Evolutionary conservation across 2,797 vertebrate genomes (phyloP).

Genomic region (Corythornis leucogaster): DNA sequence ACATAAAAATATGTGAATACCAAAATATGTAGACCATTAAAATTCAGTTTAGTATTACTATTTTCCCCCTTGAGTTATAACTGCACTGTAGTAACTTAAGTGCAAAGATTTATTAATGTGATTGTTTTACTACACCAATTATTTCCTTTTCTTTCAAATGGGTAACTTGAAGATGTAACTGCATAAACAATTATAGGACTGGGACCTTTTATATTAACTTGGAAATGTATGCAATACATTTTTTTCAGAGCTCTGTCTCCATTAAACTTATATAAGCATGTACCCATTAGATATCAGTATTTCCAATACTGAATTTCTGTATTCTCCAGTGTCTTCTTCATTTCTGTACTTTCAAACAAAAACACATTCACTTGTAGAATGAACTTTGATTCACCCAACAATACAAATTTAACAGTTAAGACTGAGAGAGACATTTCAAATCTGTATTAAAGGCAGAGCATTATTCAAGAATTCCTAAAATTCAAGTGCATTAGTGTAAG

Average conservation of each 20-base stretch:
- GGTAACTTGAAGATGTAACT: neutral
- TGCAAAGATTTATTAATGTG: neutral
- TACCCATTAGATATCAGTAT: neutral
- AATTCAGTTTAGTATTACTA: neutral
- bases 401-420: neutral
- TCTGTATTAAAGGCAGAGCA: neutral
- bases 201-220: neutral
- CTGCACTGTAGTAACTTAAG: neutral
- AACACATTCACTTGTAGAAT: neutral
- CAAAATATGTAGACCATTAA: neutral
- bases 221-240: neutral
- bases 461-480: neutral
- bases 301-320: neutral
- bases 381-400: neutral
- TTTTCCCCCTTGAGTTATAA: neutral
- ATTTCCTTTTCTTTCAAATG: conserved; percentile 2
- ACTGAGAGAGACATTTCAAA: neutral
- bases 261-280: neutral
- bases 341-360: neutral
- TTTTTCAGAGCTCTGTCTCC: neutral
- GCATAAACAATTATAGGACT: neutral
- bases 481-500: neutral
- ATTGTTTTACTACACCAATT: neutral
- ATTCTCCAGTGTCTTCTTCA: neutral
- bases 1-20: rapidly evolving